These are phyloP conservation scores for Pygocentrus nattereri DNA, from an alignment of 2,797 vertebrate species.

Conservation along the genomic window DNA sequence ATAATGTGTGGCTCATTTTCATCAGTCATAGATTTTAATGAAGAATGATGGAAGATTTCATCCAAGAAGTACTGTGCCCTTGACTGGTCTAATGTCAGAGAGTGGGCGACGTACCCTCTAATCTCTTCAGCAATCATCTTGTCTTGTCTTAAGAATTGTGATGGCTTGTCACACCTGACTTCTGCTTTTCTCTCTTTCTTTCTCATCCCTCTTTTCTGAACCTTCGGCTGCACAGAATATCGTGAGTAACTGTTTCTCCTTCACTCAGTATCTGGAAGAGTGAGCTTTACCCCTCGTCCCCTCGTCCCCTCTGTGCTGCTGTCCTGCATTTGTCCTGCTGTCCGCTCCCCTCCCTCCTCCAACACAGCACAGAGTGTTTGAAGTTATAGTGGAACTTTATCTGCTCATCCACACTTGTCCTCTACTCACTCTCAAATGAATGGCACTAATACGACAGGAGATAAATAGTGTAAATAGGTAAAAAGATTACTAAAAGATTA, in stretches of 20 bases:
- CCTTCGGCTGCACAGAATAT: conserved; percentile 54
- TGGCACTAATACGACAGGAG: neutral
- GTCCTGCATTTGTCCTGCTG: conserved; percentile 22
- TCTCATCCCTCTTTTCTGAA: neutral
- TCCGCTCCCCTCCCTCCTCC: conserved; percentile 35
- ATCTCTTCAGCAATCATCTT: conserved; percentile 10
- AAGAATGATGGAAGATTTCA: neutral
- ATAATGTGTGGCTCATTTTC: neutral
- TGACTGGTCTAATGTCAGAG: neutral
- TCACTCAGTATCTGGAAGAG: neutral
- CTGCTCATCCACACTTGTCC: conserved; percentile 11
- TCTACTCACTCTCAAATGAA: neutral
- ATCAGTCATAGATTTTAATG: conserved; percentile 7
- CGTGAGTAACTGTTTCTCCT: conserved; percentile 55
- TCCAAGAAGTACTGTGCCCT: neutral
- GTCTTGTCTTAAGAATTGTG: neutral
- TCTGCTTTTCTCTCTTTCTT: conserved; percentile 21
- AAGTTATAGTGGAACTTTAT: conserved; percentile 50
- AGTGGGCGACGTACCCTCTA: neutral
- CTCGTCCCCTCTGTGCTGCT: conserved; percentile 33
- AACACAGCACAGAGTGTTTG: conserved; percentile 55
- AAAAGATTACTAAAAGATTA: no score
- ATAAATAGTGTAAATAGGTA: neutral
- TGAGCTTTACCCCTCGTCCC: neutral
- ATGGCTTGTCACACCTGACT: conserved; percentile 11